These are phyloP conservation scores for Phalloptychus januarius DNA, from an alignment of 2,797 vertebrate genomes.

Conservation along the genomic window DNA sequence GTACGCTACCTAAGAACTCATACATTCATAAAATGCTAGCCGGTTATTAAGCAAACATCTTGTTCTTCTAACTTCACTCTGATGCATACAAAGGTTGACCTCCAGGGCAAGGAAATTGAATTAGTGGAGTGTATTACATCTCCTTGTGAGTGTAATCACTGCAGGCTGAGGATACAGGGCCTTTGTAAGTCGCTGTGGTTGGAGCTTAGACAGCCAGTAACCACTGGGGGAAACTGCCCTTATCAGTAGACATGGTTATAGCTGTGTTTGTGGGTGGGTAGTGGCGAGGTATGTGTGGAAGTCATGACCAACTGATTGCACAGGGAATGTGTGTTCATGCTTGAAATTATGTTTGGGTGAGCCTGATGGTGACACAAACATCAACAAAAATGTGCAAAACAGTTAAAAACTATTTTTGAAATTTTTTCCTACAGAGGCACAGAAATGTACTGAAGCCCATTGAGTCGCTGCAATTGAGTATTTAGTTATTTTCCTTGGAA, in stretches of 20 bases:
- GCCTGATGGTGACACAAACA: background rate
- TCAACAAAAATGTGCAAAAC: background rate
- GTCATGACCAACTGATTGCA: slow-evolving; percentile 54
- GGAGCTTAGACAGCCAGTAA: slow-evolving; percentile 51
- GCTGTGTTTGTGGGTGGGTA: slow-evolving; percentile 35
- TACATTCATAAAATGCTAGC: background rate
- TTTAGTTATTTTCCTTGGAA: background rate
- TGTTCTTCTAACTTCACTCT: slow-evolving; percentile 40
- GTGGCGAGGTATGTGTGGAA: slow-evolving; percentile 60
- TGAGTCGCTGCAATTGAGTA: background rate
- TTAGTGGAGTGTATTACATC: slow-evolving; percentile 75
- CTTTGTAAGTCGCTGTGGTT: slow-evolving; percentile 65
- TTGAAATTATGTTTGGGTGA: slow-evolving; percentile 18
- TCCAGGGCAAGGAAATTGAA: slow-evolving; percentile 76
- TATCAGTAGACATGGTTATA: slow-evolving; percentile 76
- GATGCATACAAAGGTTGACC: slow-evolving; percentile 59
- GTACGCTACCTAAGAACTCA: background rate
- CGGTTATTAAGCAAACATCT: slow-evolving; percentile 28
- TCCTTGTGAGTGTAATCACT: slow-evolving; percentile 80
- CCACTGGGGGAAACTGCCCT: slow-evolving; percentile 62
- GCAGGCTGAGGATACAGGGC: slow-evolving; percentile 64
- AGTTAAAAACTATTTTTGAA: background rate
- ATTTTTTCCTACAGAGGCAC: background rate
- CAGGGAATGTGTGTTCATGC: slow-evolving; percentile 54
- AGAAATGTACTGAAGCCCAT: background rate